phyloP scores from a whole-genome alignment of 2,888 invertebrate genomes.

The Andrena minutula region DNA sequence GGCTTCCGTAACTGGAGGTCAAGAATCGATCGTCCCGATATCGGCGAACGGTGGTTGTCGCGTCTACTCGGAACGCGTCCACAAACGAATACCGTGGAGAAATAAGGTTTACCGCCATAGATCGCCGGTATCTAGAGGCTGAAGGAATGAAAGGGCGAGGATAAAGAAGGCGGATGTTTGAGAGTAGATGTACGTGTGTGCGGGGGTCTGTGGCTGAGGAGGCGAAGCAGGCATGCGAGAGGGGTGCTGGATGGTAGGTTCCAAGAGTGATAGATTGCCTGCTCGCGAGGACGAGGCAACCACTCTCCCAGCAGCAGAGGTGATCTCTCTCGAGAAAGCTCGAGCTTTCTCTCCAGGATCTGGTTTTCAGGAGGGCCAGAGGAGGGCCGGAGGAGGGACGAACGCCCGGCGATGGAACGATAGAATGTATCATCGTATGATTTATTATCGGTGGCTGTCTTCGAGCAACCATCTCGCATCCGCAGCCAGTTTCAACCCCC shows the following conservation, averaged over 20 bases:
- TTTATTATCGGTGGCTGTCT: conserved; percentile 81
- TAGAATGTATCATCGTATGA: conserved; percentile 83
- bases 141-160: conserved; percentile 53
- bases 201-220: conserved; percentile 60
- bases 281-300: conserved; percentile 75
- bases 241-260: conserved; percentile 65
- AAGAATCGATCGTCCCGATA: conserved; percentile 27
- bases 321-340: conserved; percentile 77
- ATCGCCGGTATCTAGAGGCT: conserved; percentile 61
- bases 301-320: conserved; percentile 72
- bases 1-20: not conserved
- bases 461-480: conserved; percentile 72
- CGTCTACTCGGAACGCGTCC: conserved; percentile 17
- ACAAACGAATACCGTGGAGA: conserved; percentile 60
- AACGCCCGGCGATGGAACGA: conserved; percentile 75
- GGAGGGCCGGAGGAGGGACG: conserved; percentile 58
- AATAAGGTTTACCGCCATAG: conserved; percentile 70
- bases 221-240: conserved; percentile 53
- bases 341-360: conserved; percentile 77
- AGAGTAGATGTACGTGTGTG: conserved; percentile 62
- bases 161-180: conserved; percentile 65
- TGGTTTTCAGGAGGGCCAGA: conserved; percentile 59
- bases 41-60: conserved; percentile 39
- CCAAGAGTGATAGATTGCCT: conserved; percentile 82
- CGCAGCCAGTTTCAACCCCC: conserved; percentile 61